Evolutionary conservation across 30 jellyfish, hydroid and myxozoan genomes (phyloP), one percentile per base, ranked within the genome.

Genomic region (Cassiopea xamachana): DNA sequence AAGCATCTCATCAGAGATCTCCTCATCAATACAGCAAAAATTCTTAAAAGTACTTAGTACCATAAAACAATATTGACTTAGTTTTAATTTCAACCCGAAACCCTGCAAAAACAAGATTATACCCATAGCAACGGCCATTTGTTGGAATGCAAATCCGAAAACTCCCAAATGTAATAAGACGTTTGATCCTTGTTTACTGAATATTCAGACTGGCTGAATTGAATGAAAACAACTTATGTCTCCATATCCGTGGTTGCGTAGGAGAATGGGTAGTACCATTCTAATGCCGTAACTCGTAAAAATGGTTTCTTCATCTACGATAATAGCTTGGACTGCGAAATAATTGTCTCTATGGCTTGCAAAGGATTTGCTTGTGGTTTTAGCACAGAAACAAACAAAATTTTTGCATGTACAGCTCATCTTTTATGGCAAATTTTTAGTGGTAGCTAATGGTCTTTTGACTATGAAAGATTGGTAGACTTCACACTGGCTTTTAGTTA

Each of bases 231-330:
- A 71, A 1, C 76, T 1, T 14, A 18, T 51, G 80, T 6, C 51
- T 71, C 55, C 55, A 14, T 16, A 71, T 16, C 15, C 50, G 80
- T 43, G 80, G 80, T 27, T 27, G 80, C 55, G 80, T 71, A 71
- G 80, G 80, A 71, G 80, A 58, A 12, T 71, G 80, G 80, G 80
- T 55, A 55, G 80, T 12, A 7, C 80, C 7, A 12, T 0, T 71
- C 39, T 71, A 71, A 71, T 71, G 39, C 80, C 27, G 58, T 19
- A 43, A 19, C 80, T 18, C 1, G 80, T 27, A 71, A 19, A 55
- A 71, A n/a, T 39, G 55, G 80, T 19, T 51, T 39, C 80, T 71
- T 1, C 50, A 14, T 27, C 74, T 13, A 3, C 50, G 27, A 71
- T 14, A 71, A 71, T 39, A 71, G 15, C 51, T 71, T 19, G 58